These are phyloP conservation scores for Aldabrachelys gigantea DNA, from an alignment of 2,113 vertebrate genomes.

Conservation along the genomic window DNA sequence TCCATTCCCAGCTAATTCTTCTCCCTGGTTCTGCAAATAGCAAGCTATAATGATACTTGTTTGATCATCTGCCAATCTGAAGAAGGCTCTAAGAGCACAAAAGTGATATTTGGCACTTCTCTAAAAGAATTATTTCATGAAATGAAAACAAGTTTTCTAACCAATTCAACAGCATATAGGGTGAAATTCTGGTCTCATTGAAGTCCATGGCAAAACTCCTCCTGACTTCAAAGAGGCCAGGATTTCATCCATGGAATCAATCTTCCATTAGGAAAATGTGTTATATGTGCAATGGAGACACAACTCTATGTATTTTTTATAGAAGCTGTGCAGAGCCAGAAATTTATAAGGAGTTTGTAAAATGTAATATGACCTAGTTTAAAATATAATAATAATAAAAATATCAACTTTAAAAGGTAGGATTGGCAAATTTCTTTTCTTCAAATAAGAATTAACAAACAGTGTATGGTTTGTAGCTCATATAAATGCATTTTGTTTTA, in stretches of 20 bases:
- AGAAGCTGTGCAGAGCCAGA: accelerated
- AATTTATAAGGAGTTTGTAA: background rate
- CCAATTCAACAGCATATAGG: background rate
- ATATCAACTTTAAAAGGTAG: background rate
- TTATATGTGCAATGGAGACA: background rate
- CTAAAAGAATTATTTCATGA: background rate
- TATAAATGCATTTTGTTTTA: background rate
- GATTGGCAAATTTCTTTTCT: background rate
- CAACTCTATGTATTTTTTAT: accelerated
- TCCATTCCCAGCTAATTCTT: background rate
- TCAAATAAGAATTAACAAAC: background rate
- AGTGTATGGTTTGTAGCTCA: background rate
- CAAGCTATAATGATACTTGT: background rate
- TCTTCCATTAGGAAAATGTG: background rate
- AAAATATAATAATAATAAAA: background rate
- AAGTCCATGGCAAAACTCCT: background rate
- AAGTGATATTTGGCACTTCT: background rate
- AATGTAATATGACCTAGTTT: background rate
- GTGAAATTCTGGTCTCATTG: background rate
- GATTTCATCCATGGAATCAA: background rate
- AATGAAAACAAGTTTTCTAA: no score
- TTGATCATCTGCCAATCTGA: background rate
- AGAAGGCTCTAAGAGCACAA: background rate
- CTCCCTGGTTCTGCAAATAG: background rate
- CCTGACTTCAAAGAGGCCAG: accelerated